These are phyloP conservation scores for Conops quadrifasciatus DNA, from an alignment of 2,888 invertebrate species.

Conservation along the genomic window DNA sequence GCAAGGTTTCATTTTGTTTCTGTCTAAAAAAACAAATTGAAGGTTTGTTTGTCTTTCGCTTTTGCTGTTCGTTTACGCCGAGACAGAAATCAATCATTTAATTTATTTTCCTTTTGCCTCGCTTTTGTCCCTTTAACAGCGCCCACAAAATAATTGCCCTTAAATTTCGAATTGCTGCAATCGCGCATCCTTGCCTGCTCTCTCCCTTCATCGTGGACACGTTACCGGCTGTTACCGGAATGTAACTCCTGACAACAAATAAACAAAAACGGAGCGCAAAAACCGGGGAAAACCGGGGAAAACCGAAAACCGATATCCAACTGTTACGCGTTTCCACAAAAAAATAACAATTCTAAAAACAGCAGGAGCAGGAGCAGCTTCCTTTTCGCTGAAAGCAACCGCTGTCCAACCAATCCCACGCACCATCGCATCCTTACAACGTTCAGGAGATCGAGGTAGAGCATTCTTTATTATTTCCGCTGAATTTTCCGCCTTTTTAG, in stretches of 20 bases:
- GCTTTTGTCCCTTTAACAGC: slow-evolving; percentile 3
- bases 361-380: slow-evolving; percentile 15
- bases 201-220: slow-evolving; percentile 39
- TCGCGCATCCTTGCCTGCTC: not conserved
- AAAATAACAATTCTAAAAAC: slow-evolving; percentile 12
- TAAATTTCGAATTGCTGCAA: slow-evolving; percentile 20
- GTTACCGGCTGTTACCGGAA: slow-evolving; percentile 42
- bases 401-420: not conserved
- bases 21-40: slow-evolving; percentile 27
- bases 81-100: slow-evolving; percentile 61
- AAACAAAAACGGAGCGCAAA: no score
- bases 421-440: not conserved
- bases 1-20: slow-evolving; percentile 12
- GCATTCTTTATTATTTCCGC: slow-evolving; percentile 33
- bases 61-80: not conserved
- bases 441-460: slow-evolving; percentile 3
- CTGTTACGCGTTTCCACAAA: slow-evolving; percentile 29
- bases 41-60: slow-evolving; percentile 1
- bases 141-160: slow-evolving; percentile 32
- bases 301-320: slow-evolving; percentile 17
- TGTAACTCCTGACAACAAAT: not conserved
- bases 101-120: slow-evolving; percentile 52
- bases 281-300: not conserved
- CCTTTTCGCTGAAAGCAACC: not conserved
- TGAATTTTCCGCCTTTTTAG: slow-evolving; percentile 31